Percentiles rank a stretch among this genome's conserved stretches.
Evolutionary conservation across 2,113 vertebrate genomes (phyloP).

Genomic region (Capra hircus): DNA sequence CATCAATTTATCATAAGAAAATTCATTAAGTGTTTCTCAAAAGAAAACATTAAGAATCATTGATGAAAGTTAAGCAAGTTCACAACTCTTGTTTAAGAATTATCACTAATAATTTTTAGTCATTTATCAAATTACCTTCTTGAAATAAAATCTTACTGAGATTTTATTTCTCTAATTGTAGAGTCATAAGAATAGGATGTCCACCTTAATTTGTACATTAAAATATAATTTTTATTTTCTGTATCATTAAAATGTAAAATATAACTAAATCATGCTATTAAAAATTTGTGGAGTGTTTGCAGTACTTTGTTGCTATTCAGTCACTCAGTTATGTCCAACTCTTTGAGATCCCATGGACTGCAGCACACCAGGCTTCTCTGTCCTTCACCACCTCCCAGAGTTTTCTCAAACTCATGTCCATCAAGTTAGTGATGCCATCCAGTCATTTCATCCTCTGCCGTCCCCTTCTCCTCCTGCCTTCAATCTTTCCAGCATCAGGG

Average conservation of each 20-base stretch:
- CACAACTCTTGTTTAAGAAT: neutral
- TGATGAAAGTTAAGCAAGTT: neutral
- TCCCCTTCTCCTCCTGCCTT: neutral
- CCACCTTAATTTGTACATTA: neutral
- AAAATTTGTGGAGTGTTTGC: neutral
- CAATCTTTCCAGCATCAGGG: neutral
- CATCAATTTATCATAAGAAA: constrained; percentile 30
- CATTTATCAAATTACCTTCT: neutral
- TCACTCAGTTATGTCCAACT: neutral
- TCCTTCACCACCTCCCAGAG: neutral
- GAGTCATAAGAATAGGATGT: neutral
- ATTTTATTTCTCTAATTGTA: neutral
- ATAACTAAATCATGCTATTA: neutral
- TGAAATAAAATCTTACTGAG: neutral
- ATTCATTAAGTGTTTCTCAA: constrained; percentile 26
- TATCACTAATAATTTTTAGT: neutral
- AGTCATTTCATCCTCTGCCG: neutral
- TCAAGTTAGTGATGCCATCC: neutral
- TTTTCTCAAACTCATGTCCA: neutral
- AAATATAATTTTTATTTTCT: neutral
- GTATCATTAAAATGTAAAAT: neutral
- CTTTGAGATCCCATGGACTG: neutral
- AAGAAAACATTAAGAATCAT: constrained; percentile 42
- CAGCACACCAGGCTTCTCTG: neutral
- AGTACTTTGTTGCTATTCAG: neutral